A percentile compares a stretch with the other conserved stretches of the same genome.
phyloP scores from a whole-genome alignment of 1,140 invertebrate genomes.

The Lucilia cuprina region DNA sequence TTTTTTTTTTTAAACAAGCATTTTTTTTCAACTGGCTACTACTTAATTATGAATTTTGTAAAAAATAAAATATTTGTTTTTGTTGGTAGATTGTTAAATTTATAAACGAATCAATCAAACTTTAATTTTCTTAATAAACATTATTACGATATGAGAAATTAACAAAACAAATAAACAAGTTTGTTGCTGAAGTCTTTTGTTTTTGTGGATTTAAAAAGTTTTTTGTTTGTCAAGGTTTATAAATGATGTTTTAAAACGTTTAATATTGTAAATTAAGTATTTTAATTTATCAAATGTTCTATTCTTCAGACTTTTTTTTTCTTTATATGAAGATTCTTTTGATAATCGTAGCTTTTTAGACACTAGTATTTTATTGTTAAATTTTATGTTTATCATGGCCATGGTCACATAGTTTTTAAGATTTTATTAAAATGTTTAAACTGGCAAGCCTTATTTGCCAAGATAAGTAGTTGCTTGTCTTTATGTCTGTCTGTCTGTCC shows the following conservation, averaged over 20 bases:
- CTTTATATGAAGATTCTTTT: too few relatives aligned
- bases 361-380: not conserved
- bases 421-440: not conserved
- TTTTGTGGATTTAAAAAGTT: not conserved
- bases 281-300: not conserved
- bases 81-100: not conserved
- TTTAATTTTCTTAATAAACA: not conserved
- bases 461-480: slow-evolving; percentile 23
- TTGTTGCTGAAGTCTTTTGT: slow-evolving; percentile 36
- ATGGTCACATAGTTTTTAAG: slow-evolving; percentile 8
- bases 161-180: slow-evolving; percentile 17
- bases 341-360: too few relatives aligned
- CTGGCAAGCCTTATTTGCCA: not conserved
- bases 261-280: not conserved
- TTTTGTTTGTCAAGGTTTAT: too few relatives aligned
- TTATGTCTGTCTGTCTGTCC: not conserved
- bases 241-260: too few relatives aligned
- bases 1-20: too few relatives aligned
- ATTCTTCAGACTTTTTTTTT: not conserved
- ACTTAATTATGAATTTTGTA: too few relatives aligned
- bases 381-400: not conserved
- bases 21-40: too few relatives aligned
- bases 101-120: not conserved
- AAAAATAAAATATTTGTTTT: not conserved
- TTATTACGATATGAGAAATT: not conserved